Evolutionary conservation across 1,140 invertebrate species (phyloP).

Genomic region (Octopus bimaculoides): DNA sequence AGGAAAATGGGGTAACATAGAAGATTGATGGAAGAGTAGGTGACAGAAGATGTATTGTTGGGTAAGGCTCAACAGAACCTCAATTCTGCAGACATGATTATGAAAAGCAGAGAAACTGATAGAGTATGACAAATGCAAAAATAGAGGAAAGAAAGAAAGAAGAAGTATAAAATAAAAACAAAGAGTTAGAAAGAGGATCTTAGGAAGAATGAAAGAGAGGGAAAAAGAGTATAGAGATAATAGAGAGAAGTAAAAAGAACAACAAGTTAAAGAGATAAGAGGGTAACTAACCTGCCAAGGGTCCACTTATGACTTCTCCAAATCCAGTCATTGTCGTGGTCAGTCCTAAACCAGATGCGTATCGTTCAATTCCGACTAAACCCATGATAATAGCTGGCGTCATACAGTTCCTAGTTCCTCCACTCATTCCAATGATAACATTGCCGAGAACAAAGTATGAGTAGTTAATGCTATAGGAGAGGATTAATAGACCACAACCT

Average conservation of each 20-base stretch:
- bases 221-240: background rate
- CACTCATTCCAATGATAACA: background rate
- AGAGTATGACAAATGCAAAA: no score
- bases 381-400: conserved; percentile 1
- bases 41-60: no score
- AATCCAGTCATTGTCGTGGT: background rate
- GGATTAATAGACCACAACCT: background rate
- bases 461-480: background rate
- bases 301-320: background rate
- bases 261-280: no score
- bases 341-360: background rate
- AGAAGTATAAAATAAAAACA: background rate
- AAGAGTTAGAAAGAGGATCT: background rate
- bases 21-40: no score
- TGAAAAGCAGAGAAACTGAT: no score
- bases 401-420: conserved; percentile 1
- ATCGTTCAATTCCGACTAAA: background rate
- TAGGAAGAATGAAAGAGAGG: background rate
- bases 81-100: no score
- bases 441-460: background rate
- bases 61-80: no score
- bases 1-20: no score
- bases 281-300: background rate
- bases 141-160: no score
- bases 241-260: background rate